A percentile compares a stretch with the other conserved stretches of the same genome.
These are phyloP conservation scores for Gambusia yucatana DNA, from an alignment of 2,797 vertebrate species.

Conservation along the genomic window DNA sequence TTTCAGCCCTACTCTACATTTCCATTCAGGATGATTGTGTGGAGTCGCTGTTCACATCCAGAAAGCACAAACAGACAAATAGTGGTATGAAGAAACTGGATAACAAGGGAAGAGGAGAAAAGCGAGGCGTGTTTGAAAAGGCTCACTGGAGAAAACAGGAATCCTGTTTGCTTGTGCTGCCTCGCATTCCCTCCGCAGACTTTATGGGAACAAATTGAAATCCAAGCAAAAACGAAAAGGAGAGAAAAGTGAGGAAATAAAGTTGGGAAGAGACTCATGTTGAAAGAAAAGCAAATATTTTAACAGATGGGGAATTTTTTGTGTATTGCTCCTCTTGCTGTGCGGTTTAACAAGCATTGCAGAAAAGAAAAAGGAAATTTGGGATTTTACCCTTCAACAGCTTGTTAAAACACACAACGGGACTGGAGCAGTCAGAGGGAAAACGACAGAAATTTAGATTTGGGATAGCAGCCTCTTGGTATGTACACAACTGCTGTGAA, in stretches of 20 bases:
- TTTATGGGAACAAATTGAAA: conserved; percentile 62
- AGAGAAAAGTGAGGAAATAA: conserved; percentile 27
- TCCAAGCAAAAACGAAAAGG: conserved; percentile 21
- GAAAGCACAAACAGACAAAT: background rate
- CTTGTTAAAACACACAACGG: conserved; percentile 49
- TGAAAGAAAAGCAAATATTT: conserved; percentile 81
- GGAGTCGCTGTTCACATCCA: background rate
- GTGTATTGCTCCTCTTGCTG: conserved; percentile 39
- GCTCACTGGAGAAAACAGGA: conserved; percentile 68
- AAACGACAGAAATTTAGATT: conserved; percentile 60
- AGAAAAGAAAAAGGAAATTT: conserved; percentile 31
- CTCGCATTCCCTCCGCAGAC: conserved; percentile 59
- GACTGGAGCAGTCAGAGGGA: conserved; percentile 42
- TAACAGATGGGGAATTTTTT: conserved; percentile 77
- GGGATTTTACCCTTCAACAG: conserved; percentile 53
- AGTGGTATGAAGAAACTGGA: background rate
- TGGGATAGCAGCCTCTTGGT: conserved; percentile 59
- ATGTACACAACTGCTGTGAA: conserved; percentile 68
- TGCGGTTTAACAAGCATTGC: conserved; percentile 46
- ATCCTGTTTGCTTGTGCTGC: conserved; percentile 73
- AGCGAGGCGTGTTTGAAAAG: conserved; percentile 66
- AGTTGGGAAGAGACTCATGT: conserved; percentile 66
- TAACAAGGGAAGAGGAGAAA: conserved; percentile 5
- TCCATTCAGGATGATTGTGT: background rate
- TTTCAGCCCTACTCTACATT: background rate